Evolutionary conservation across 1,140 invertebrate genomes (phyloP).

Genomic region (Apolygus lucorum): DNA sequence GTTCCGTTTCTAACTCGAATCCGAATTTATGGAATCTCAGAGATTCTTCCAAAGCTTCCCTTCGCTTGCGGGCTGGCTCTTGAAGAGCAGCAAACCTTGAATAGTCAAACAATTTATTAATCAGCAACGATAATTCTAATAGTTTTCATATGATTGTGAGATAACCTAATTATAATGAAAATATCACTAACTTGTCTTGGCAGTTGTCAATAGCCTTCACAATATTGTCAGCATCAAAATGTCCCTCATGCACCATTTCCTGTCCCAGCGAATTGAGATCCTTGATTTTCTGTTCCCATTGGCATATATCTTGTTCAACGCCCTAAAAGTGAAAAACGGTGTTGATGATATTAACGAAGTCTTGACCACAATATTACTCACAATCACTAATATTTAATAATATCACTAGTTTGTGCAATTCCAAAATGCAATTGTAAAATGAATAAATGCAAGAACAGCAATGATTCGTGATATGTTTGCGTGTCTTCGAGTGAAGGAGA

Average conservation of each 20-base stretch:
- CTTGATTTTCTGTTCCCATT: conserved; percentile 66
- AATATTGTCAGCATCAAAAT: conserved; percentile 86
- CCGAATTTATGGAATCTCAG: conserved; percentile 83
- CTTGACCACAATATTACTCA: background rate
- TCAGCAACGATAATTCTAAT: too few relatives aligned
- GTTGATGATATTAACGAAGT: too few relatives aligned
- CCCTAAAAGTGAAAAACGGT: conserved; percentile 41
- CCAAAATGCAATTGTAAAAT: background rate
- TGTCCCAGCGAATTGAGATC: conserved; percentile 70
- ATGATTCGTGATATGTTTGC: too few relatives aligned
- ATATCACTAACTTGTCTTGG: conserved; percentile 51
- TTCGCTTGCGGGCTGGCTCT: conserved; percentile 53
- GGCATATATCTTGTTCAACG: conserved; percentile 67
- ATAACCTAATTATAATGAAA: too few relatives aligned
- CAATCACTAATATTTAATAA: background rate
- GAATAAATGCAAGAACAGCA: too few relatives aligned
- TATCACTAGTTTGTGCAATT: background rate
- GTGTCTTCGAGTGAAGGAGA: too few relatives aligned
- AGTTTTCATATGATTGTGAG: too few relatives aligned
- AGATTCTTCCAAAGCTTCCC: conserved; percentile 77
- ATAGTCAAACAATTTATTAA: too few relatives aligned
- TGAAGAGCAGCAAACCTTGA: conserved; percentile 50
- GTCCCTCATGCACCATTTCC: conserved; percentile 83
- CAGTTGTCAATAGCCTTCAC: conserved; percentile 66
- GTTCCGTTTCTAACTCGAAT: conserved; percentile 85